Base-by-base conservation (phyloP, 2,888 invertebrate species). In the Troides oblongomaculatus region DNA sequence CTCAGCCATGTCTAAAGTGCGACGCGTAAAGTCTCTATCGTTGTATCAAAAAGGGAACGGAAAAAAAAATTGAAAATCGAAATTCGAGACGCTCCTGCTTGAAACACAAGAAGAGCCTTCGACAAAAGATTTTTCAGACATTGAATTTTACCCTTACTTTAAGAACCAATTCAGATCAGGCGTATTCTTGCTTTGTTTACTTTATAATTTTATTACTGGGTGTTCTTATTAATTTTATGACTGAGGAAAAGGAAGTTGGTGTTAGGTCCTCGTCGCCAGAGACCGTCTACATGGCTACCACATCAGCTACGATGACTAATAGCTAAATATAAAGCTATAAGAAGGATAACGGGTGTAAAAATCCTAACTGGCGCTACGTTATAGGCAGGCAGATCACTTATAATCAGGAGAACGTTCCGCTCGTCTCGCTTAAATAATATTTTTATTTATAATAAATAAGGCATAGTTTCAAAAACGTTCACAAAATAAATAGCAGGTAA, bases 11-110 rank as follows among this genome's bases (percentile, higher is more conserved):
- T 80, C 78, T 84, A 81, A 86, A 88, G 88, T 84, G 85, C 84
- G 84, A 86, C 88, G 89, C 88, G 88, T 89, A 86, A 85, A 80
- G 76, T 75, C 84, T 84, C 85, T 78, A 81, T 84, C 81, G 82
- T 78, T 81, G 76, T 78, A 74, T 77, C 80, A 76, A 84, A 87
- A 84, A 84, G 81, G 81, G 83, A 82, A 78, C 78, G 77, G 81
- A 79, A 79, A 77, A 30, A 30, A 79, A 80, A 81, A 81, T 81
- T 81, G 80, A 84, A 83, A 84, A 84, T 84, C 80, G 78, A 78
- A 80, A 82, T 75, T 76, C 76, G 77, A 76, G 77, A 75, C 77
- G 79, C 80, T 81, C 83, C 57, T 81, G 77, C 79, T 76, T 79
- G 76, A 81, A 79, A 76, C 77, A 78, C 75, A 77, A 80, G 81